phyloP scores from a whole-genome alignment of 2,888 invertebrate genomes.

The Lampropteryx suffumata region DNA sequence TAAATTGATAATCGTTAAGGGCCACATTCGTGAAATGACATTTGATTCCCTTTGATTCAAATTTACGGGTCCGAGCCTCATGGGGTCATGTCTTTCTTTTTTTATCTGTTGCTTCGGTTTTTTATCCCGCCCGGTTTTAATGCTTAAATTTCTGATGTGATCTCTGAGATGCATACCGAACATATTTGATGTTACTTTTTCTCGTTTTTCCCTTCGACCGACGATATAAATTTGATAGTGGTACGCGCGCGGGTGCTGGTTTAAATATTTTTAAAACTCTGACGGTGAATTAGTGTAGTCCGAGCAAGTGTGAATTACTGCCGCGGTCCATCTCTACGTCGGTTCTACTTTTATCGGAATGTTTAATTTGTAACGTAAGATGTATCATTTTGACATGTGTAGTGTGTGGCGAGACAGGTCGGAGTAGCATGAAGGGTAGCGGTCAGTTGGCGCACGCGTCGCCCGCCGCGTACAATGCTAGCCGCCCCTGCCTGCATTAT shows the following conservation, averaged over 20 bases:
- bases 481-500: slow-evolving; percentile 72
- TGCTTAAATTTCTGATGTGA: slow-evolving; percentile 80
- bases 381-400: slow-evolving; percentile 31
- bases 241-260: slow-evolving; percentile 50
- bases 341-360: slow-evolving; percentile 12
- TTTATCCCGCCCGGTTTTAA: slow-evolving; percentile 65
- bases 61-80: slow-evolving; percentile 71
- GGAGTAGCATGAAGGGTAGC: slow-evolving; percentile 26
- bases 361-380: slow-evolving; percentile 28
- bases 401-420: slow-evolving; percentile 23
- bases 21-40: slow-evolving; percentile 69
- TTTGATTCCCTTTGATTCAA: slow-evolving; percentile 77
- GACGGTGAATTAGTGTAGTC: slow-evolving; percentile 39
- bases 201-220: slow-evolving; percentile 54
- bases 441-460: slow-evolving; percentile 33
- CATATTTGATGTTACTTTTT: slow-evolving; percentile 77
- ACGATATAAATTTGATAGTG: slow-evolving; percentile 69
- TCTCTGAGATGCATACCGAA: slow-evolving; percentile 77
- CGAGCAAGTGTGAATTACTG: slow-evolving; percentile 58
- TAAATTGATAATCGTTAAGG: slow-evolving; percentile 58
- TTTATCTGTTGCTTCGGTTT: slow-evolving; percentile 50
- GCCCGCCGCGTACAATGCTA: slow-evolving; percentile 49
- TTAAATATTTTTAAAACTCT: slow-evolving; percentile 38
- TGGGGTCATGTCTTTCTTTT: slow-evolving; percentile 57
- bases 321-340: slow-evolving; percentile 11